Evolutionary conservation across 1,140 invertebrate species (phyloP).

Genomic region (Tachypleus tridentatus): DNA sequence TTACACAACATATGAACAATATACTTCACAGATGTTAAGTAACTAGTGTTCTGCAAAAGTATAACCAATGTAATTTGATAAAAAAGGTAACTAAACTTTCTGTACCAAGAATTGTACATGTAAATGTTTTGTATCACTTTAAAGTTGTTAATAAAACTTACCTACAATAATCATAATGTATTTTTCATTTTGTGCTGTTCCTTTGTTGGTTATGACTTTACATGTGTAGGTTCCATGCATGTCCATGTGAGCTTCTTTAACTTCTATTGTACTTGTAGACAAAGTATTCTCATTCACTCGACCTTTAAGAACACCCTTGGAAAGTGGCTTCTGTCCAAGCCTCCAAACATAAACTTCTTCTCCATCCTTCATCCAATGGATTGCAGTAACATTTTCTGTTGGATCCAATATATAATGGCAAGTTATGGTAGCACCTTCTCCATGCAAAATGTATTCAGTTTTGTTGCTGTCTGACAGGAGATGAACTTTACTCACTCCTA

Average conservation of each 20-base stretch:
- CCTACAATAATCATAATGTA: slow-evolving; percentile 15
- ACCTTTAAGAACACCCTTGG: slow-evolving; percentile 12
- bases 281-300: slow-evolving; percentile 10
- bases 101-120: too few relatives aligned
- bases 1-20: too few relatives aligned
- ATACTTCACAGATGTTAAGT: too few relatives aligned
- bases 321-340: slow-evolving; percentile 8
- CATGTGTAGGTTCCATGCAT: slow-evolving; percentile 17
- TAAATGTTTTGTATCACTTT: too few relatives aligned
- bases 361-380: slow-evolving; percentile 16
- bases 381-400: slow-evolving; percentile 2
- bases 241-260: slow-evolving; percentile 13
- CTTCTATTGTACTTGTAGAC: slow-evolving; percentile 9
- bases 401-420: slow-evolving; percentile 10
- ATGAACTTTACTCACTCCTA: slow-evolving; percentile 11
- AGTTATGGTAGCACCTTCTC: slow-evolving; percentile 7
- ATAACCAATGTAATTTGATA: too few relatives aligned
- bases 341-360: slow-evolving; percentile 16
- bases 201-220: slow-evolving; percentile 13
- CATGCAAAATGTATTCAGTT: slow-evolving; percentile 9
- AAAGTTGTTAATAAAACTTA: not conserved
- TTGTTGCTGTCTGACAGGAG: slow-evolving; percentile 6
- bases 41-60: too few relatives aligned
- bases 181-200: slow-evolving; percentile 10
- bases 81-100: too few relatives aligned